Base-by-base conservation (phyloP, 92 coral and sea anemone species). In the Desmophyllum pertusum region DNA sequence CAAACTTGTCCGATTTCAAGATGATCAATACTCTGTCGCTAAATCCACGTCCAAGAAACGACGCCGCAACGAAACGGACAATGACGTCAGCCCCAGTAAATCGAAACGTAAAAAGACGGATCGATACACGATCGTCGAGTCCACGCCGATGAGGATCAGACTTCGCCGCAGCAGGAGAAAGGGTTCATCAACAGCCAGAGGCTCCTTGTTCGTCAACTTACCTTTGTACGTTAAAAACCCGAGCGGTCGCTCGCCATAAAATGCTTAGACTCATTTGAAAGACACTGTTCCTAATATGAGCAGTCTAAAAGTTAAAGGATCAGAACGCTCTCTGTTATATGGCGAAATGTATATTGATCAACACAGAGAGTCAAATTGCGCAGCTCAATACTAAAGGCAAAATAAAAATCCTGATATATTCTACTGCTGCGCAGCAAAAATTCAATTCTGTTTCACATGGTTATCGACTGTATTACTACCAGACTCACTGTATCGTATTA, bases 61-160 rank as follows among this genome's bases (percentile, higher is more conserved):
- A 25, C 81, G 66, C 52, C 83, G 82, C 21, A 72, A 65, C 29
- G 74, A 41, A 69, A n/a, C 80, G 14, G 52, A 72, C 63, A 36
- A 53, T 70, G 64, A 53, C 17, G 41, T 65, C 35, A 70, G 65
- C 70, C 39, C 31, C 38, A 48, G 62, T 70, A 66, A 57, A 79
- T 37, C 84, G 62, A 81, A 87, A 61, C 90, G 90, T 30, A 85
- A 62, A 53, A 69, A 76, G 59, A 52, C 79, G 15, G 84, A 80
- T 63, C 51, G 71, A 27, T 88, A 84, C 50, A 61, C 76, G 63
- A 85, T 88, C 53, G 88, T 88, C 48, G 84, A 88, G 63, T 72
- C 89, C 25, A 89, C 86, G 30, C 86, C 90, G 63, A 85, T 76
- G 62, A 79, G 59, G 29, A 85, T 89, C 51, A 76, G 73, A 79